Evolutionary conservation across 1,140 invertebrate genomes (phyloP), one percentile per base, ranked within the genome.

Genomic region (Oryzaephilus surinamensis): DNA sequence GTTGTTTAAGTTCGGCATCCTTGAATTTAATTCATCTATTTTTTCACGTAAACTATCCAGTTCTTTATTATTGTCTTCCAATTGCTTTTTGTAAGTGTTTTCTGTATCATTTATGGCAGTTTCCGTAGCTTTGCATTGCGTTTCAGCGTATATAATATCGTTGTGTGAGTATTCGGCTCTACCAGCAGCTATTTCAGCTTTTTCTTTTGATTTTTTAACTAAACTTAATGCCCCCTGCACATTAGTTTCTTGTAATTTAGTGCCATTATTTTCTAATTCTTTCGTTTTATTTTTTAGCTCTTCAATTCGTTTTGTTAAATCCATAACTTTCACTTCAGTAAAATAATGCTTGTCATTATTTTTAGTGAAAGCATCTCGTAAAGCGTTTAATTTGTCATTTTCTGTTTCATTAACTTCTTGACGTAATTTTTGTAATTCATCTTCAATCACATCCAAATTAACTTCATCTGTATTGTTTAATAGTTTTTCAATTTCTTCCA

Each of bases 221-320:
- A 96, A 73, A 57, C 89, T 93, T 27, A 95, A 67, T 2, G 93
- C 93, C 28, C 93, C 93, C 68, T 93, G 86, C 21, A 97, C 84
- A 64, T 97, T 93, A 3, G 82, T 85, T 65, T 96, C 92, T 62
- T 96, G 90, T 16, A 98, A 67, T 54, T 81, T 78, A 1, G 89
- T 96, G 7, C 89, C 89, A 56, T 91, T 89, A 35, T 81, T 77
- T 50, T 83, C 81, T 14, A 97, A 66, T 18, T 81, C 71, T 32
- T 73, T 62, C 2, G 86, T 87, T 46, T 78, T 71, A 23, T 72
- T 63, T 54, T 87, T 80, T 3, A 97, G 66, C 10, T 71, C 67
- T 13, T 81, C 71, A 1, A 83, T 82, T 44, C 79, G 75, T 24
- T 71, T 67, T 55, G 81, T 77, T 20, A 95, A 58, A n/a, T 72